A percentile compares a stretch with the other conserved stretches of the same genome.
Conservation (phyloP, 1,140 invertebrate genomes). For the Amphibalanus amphitrite region DNA sequence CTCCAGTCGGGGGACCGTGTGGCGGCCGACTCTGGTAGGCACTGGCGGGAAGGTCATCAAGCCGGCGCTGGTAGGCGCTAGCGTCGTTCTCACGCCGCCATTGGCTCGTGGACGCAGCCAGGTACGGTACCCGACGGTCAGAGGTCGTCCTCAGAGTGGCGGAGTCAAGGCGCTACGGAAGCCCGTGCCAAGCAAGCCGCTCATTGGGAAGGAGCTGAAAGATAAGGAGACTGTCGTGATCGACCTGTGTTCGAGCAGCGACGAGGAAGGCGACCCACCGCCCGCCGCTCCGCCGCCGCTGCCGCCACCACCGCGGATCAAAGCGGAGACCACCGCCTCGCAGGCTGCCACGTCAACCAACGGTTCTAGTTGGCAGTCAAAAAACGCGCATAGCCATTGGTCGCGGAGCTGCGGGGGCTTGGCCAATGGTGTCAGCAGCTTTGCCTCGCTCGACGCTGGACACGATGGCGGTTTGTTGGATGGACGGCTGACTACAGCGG, state of each 20-base stretch:
- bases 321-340: background rate
- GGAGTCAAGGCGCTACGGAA: background rate
- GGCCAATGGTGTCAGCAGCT: background rate
- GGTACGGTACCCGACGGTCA: too few species aligned
- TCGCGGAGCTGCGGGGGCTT: background rate
- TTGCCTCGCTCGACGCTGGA: background rate
- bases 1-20: too few species aligned
- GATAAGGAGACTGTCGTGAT: background rate
- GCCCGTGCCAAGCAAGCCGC: background rate
- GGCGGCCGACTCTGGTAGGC: too few species aligned
- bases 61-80: background rate
- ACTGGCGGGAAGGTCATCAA: background rate
- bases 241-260: background rate
- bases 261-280: background rate
- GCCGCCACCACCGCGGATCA: background rate
- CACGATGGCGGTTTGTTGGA: too few species aligned
- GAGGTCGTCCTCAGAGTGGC: too few species aligned
- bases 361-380: background rate
- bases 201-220: background rate
- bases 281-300: too few species aligned
- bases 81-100: background rate
- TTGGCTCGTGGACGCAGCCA: too few species aligned
- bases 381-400: background rate
- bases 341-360: background rate
- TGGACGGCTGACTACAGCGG: too few species aligned